Evolutionary conservation across 2,888 invertebrate genomes (phyloP), one percentile per base, ranked within the genome.

Genomic region (Xanthorhoe designata): DNA sequence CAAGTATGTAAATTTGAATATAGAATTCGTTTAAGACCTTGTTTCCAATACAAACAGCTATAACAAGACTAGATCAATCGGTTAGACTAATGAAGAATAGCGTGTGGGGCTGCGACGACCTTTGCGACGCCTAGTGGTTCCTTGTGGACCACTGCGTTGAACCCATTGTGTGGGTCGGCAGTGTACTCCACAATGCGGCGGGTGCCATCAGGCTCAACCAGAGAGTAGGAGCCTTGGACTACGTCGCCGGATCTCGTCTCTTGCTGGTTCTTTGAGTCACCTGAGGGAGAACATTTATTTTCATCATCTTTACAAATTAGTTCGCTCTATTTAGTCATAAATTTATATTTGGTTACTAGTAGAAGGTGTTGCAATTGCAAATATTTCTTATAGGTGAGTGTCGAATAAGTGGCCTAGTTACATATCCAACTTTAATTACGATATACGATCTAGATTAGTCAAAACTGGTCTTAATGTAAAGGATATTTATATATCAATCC

Each of bases 91-190:
- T 88, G 88, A 35, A 83, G 86, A 1, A 88, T 83, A 18, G 86
- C 88, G 5, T 85, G 79, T 1, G 87, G 84, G 0, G 86, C 90
- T 5, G 80, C 79, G 7, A 90, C 91, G 0, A 90, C 90, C 73
- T 94, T 94, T 0, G 89, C 91, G 8, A 92, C 90, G 0, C 92
- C 94, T 0, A 89, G 74, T 0, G 95, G 95, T 61, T 94, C 94
- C 79, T 94, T 95, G 85, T 95, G 95, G 0, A 96, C 96, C 42
- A 95, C 94, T 10, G 95, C 95, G 84, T 95, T 95, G 88, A 95
- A 95, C 3, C 95, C 95, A 77, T 95, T 95, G 66, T 94, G 89
- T n/a, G 95, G 94, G 79, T 95, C 95, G 7, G 95, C 95, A 9
- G 95, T 95, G 84, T 95, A 95, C 74, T 95, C 95, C 4, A 95